Evolutionary conservation across 1,140 invertebrate species (phyloP).

Genomic region (Pteromalus puparum): DNA sequence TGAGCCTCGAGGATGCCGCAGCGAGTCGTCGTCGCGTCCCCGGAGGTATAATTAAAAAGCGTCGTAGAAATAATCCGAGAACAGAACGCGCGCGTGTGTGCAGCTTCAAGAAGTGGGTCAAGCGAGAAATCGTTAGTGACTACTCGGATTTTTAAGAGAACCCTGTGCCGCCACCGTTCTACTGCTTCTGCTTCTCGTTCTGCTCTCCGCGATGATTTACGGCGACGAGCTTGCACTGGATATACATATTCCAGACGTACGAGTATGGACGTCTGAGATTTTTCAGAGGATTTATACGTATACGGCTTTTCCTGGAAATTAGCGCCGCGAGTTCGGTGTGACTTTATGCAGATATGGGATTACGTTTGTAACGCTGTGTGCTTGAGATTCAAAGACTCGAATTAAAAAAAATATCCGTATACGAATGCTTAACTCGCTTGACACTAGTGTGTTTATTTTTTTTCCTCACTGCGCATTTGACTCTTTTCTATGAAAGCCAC

Average conservation of each 20-base stretch:
- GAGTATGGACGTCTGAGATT: not conserved
- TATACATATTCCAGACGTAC: not conserved
- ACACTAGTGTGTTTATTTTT: not conserved
- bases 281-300: not conserved
- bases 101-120: constrained; percentile 27
- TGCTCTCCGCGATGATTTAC: not conserved
- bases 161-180: not conserved
- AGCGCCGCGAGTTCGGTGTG: no score
- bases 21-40: constrained; percentile 13
- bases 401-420: not conserved
- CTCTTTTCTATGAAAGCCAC: not conserved
- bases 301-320: no score
- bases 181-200: no score
- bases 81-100: not conserved
- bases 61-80: constrained; percentile 43
- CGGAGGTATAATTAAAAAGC: constrained; percentile 47
- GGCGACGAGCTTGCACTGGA: not conserved
- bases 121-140: constrained; percentile 48
- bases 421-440: not conserved
- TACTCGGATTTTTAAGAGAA: constrained; percentile 4
- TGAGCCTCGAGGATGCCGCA: constrained; percentile 28
- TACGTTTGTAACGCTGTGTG: no score
- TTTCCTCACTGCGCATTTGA: not conserved
- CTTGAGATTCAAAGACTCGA: not conserved
- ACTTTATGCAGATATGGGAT: no score